These are phyloP conservation scores for Temnopleurus reevesii DNA, from an alignment of 53 echinoderm and acorn worm genomes.

Conservation along the genomic window DNA sequence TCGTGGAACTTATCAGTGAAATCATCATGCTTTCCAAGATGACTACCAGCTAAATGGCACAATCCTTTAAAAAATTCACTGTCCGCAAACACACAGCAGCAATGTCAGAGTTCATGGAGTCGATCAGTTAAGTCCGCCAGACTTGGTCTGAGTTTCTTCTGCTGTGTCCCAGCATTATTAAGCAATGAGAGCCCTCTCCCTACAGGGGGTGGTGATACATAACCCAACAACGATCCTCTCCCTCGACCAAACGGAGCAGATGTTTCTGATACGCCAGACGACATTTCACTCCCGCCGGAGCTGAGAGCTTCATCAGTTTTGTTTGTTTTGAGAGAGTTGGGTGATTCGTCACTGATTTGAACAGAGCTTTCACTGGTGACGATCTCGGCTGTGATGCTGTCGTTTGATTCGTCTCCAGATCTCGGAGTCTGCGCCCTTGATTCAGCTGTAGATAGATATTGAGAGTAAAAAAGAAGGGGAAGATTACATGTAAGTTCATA, in stretches of 20 bases:
- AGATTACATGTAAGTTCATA: no score
- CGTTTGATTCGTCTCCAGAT: conserved; percentile 25
- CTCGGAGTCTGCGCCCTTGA: neutral
- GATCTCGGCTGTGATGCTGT: conserved; percentile 19
- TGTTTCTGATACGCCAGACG: neutral
- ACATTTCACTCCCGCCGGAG: neutral
- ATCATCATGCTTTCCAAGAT: no score
- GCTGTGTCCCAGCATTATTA: neutral
- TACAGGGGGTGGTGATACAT: neutral
- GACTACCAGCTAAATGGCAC: no score
- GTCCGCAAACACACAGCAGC: neutral
- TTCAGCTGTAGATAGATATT: no score
- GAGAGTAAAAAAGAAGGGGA: no score
- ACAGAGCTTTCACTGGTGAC: neutral
- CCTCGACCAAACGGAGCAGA: neutral
- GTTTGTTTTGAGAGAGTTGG: neutral
- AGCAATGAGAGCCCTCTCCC: neutral
- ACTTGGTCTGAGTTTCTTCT: conserved; percentile 25
- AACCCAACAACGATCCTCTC: neutral
- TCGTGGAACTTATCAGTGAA: no score
- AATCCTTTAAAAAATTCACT: no score
- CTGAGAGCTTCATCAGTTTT: neutral
- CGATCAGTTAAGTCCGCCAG: conserved; percentile 8
- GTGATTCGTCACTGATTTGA: neutral
- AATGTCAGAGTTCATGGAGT: conserved; percentile 21